Evolutionary conservation across 1,140 invertebrate genomes (phyloP).

Genomic region (Diuraphis noxia): DNA sequence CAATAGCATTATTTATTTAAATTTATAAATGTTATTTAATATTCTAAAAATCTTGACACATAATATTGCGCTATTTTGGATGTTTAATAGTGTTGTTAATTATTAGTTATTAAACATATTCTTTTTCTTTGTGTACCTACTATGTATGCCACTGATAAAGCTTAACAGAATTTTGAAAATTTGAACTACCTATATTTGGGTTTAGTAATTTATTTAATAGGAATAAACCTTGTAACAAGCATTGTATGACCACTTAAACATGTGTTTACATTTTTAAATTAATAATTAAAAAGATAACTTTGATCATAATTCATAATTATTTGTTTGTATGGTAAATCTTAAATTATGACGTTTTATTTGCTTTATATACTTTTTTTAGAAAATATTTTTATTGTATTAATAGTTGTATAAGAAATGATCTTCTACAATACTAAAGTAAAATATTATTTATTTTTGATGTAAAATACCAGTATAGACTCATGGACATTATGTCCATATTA

Average conservation of each 20-base stretch:
- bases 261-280: background rate
- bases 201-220: background rate
- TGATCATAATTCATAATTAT: background rate
- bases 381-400: background rate
- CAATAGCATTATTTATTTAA: too few relatives aligned
- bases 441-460: background rate
- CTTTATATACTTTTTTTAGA: background rate
- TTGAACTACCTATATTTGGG: background rate
- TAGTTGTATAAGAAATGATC: background rate
- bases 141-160: background rate
- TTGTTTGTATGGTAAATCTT: background rate
- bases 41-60: background rate
- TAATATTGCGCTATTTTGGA: background rate
- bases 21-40: background rate
- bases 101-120: background rate
- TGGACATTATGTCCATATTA: background rate
- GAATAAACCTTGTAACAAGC: background rate
- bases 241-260: background rate
- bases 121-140: background rate
- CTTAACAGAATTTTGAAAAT: background rate
- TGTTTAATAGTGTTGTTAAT: background rate
- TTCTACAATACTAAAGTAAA: too few relatives aligned
- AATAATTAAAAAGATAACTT: background rate
- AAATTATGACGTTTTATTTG: background rate
- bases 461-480: background rate